Evolutionary conservation across 2,113 vertebrate species (phyloP), one percentile per base, ranked within the genome.

Genomic region (Eulacestoma nigropectus): DNA sequence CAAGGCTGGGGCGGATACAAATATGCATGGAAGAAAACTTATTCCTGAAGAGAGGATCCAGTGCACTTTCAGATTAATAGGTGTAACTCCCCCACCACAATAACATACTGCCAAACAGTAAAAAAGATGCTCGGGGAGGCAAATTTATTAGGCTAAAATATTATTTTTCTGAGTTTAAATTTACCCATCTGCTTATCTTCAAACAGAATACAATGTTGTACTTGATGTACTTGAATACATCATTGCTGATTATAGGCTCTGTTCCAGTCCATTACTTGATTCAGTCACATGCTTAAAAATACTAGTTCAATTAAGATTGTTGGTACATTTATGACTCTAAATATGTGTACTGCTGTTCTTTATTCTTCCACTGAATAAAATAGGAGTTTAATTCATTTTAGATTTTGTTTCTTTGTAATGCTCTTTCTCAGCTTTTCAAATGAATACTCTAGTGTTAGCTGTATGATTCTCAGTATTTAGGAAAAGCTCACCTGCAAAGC

Each of bases 221-320:
- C n/a, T n/a, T n/a, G n/a, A n/a, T n/a, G n/a, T n/a, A n/a, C n/a
- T 32, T 86, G 69, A 94, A 90, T 60, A 67, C 32, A 67, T 15
- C 35, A 35, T 57, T 92, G 65, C 62, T 90, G 69, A 79, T 76
- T 79, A 67, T 21, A 72, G 1, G 1, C 41, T 96, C 86, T 80
- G 65, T 96, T 95, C 86, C 76, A 72, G 69, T 33, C 72, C 47
- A 49, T 86, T 90, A 93, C 73, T 87, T 88, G 44, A 86, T 95
- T 96, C 60, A 73, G 27, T 90, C 72, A 74, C 37, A 75, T 89
- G 29, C 52, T 92, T 91, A 60, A 95, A 94, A 96, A 95, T 87
- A 79, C 56, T 91, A 92, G 84, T 88, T 86, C 12, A 25, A 64
- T 95, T 91, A 76, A 93, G 49, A 78, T 65, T 81, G n/a, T 73